Percentiles rank a stretch among this genome's conserved stretches.
These are phyloP conservation scores for Athalia circularis DNA, from an alignment of 2,888 invertebrate genomes.

Conservation along the genomic window DNA sequence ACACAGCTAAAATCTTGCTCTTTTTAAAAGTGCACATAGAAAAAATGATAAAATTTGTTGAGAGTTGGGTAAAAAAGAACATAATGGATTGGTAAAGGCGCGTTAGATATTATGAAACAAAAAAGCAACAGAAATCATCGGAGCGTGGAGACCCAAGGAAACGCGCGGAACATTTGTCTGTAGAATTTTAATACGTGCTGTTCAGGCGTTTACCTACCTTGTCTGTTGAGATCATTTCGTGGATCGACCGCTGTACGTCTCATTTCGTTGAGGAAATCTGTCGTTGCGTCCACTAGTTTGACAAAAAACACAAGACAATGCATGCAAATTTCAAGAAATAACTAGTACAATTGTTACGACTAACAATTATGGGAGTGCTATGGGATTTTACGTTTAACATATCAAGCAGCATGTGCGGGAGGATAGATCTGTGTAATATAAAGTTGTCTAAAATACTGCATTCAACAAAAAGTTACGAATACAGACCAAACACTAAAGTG, in stretches of 20 bases:
- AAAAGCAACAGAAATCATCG: neutral
- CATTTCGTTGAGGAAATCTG: conserved; percentile 70
- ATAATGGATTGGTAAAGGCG: too few species aligned
- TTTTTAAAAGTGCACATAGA: neutral
- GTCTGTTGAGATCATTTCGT: conserved; percentile 60
- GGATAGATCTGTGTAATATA: too few species aligned
- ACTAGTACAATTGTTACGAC: neutral
- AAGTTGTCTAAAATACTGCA: too few species aligned
- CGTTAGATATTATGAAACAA: neutral
- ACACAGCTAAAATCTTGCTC: conserved; percentile 57
- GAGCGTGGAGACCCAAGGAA: neutral
- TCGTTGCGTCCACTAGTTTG: conserved; percentile 65
- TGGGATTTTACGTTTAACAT: neutral
- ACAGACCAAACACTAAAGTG: neutral
- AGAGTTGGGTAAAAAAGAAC: too few species aligned
- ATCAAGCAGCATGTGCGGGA: neutral
- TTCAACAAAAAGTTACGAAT: neutral
- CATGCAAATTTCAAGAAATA: conserved; percentile 13
- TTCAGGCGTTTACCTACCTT: conserved; percentile 60
- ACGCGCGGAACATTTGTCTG: neutral
- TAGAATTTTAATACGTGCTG: neutral
- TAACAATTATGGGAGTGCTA: neutral
- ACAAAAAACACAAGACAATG: conserved; percentile 57
- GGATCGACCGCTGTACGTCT: conserved; percentile 63
- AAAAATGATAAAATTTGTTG: too few species aligned